Evolutionary conservation across 2,797 vertebrate genomes (phyloP).

Genomic region (Bryconaethiops microstoma): DNA sequence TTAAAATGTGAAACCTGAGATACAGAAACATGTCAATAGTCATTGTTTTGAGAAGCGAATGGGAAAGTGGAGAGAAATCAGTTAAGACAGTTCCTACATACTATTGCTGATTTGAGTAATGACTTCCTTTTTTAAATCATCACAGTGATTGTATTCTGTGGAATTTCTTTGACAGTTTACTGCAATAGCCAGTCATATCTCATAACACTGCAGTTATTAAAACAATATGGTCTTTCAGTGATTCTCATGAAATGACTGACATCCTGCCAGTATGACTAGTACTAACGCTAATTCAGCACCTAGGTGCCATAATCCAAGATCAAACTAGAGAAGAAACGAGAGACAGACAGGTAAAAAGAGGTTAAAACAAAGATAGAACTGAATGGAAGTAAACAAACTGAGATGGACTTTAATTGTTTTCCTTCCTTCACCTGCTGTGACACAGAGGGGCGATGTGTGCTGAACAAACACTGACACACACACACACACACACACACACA

Average conservation of each 20-base stretch:
- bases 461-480: constrained; percentile 45
- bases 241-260: neutral
- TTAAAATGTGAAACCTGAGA: neutral
- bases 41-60: neutral
- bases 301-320: neutral
- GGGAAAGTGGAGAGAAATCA: neutral
- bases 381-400: neutral
- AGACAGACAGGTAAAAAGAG: neutral
- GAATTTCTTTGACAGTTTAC: constrained; percentile 3
- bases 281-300: neutral
- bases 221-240: neutral
- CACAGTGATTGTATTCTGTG: neutral
- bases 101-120: constrained; percentile 4
- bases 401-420: constrained; percentile 30
- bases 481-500: constrained; percentile 29
- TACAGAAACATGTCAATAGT: neutral
- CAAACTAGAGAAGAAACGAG: neutral
- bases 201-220: constrained; percentile 16
- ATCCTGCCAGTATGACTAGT: neutral
- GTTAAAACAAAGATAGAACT: neutral
- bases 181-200: constrained; percentile 7
- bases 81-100: constrained; percentile 5
- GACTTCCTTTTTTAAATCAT: constrained; percentile 8
- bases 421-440: constrained; percentile 5
- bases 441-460: constrained; percentile 23